A percentile compares a stretch with the other conserved stretches of the same genome.
Evolutionary conservation across 2,888 invertebrate species (phyloP).

Genomic region (Microctonus brassicae): DNA sequence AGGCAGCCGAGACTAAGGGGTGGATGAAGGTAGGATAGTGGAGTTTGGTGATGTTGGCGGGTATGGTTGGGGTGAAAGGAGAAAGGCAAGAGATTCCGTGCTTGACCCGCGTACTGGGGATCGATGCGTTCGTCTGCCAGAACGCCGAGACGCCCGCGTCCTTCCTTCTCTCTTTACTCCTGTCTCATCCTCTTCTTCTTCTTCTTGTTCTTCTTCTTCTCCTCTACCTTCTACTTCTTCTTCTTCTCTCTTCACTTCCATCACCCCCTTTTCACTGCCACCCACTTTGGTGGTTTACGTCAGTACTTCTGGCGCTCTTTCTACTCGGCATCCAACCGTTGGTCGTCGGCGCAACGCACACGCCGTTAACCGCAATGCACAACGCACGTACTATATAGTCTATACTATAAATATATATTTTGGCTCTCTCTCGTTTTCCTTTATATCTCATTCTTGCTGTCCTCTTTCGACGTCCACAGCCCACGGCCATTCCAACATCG

Average conservation of each 20-base stretch:
- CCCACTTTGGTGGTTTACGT: conserved; percentile 47
- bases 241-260: no score
- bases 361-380: conserved; percentile 66
- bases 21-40: conserved; percentile 41
- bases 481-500: conserved; percentile 35
- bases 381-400: conserved; percentile 59
- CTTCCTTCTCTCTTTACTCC: conserved; percentile 57
- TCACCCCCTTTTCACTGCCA: conserved; percentile 40
- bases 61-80: conserved; percentile 42
- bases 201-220: conserved; percentile 46
- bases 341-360: conserved; percentile 66
- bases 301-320: conserved; percentile 50
- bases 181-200: conserved; percentile 28
- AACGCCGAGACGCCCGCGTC: conserved; percentile 68
- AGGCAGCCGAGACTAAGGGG: conserved; percentile 37
- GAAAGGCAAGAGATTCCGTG: conserved; percentile 64
- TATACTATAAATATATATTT: conserved; percentile 44
- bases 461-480: conserved; percentile 38
- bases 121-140: conserved; percentile 71
- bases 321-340: conserved; percentile 61
- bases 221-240: conserved; percentile 40
- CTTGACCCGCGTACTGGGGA: conserved; percentile 68
- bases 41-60: conserved; percentile 42
- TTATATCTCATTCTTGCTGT: conserved; percentile 23
- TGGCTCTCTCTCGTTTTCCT: conserved; percentile 42